Percentiles rank a stretch among this genome's conserved stretches.
These are phyloP conservation scores for Pristiophorus japonicus DNA, from an alignment of 2,113 vertebrate genomes.

Conservation along the genomic window DNA sequence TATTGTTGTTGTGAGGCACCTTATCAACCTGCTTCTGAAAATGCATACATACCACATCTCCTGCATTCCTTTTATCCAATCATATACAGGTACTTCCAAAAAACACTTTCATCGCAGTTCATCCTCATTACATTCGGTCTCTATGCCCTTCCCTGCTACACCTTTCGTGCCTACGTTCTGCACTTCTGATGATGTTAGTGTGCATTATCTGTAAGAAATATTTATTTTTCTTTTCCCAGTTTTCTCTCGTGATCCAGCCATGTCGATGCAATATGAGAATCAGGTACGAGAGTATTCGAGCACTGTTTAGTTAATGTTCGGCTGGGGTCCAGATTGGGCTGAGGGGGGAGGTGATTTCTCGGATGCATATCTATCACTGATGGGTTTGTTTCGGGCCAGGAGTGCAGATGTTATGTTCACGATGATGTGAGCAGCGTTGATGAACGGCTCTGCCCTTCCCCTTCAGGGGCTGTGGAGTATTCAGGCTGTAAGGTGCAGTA, in stretches of 20 bases:
- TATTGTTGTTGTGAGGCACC: background rate
- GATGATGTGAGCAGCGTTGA: background rate
- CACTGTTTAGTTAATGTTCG: background rate
- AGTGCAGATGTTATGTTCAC: background rate
- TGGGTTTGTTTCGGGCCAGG: background rate
- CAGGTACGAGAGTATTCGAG: slow-evolving; percentile 62
- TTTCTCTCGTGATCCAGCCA: slow-evolving; percentile 58
- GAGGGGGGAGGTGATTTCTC: background rate
- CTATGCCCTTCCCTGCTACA: background rate
- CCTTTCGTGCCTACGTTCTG: background rate
- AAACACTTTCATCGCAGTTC: background rate
- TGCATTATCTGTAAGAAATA: background rate
- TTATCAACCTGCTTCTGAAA: background rate
- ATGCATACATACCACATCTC: background rate
- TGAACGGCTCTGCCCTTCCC: too few species aligned
- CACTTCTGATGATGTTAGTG: background rate
- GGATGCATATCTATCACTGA: background rate
- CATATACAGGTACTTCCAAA: background rate
- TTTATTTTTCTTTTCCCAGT: slow-evolving; percentile 54
- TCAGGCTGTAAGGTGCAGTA: background rate
- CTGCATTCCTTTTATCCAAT: background rate
- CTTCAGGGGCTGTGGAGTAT: background rate
- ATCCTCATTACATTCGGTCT: background rate
- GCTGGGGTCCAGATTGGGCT: background rate
- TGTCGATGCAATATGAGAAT: slow-evolving; percentile 65